A percentile compares a stretch with the other conserved stretches of the same genome.
Evolutionary conservation across 2,113 vertebrate genomes (phyloP).

Genomic region (Nyctibius bracteatus): DNA sequence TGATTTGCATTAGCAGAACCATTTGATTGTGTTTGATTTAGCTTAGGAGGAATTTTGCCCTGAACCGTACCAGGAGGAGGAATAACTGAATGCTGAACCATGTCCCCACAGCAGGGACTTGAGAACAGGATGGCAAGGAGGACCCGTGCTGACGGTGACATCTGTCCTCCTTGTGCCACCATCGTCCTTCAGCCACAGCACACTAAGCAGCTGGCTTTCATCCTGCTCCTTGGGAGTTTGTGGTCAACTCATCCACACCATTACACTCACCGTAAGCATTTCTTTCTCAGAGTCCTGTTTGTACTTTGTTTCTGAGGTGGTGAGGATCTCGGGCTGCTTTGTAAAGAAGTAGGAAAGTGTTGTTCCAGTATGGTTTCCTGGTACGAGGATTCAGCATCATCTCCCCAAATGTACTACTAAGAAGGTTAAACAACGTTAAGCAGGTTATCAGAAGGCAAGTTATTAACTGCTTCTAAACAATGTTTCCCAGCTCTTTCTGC

Average conservation of each 20-base stretch:
- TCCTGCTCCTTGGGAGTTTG: not conserved
- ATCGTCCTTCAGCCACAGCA: fast-evolving
- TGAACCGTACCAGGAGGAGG: not conserved
- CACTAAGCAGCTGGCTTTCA: not conserved
- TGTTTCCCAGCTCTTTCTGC: not conserved
- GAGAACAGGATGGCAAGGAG: not conserved
- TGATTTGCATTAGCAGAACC: not conserved
- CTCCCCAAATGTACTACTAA: conserved; percentile 13
- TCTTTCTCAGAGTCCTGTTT: not conserved
- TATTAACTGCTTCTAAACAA: conserved; percentile 22
- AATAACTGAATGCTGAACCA: not conserved
- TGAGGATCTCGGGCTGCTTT: not conserved
- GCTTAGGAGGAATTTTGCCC: not conserved
- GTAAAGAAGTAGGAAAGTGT: not conserved
- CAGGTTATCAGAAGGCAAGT: conserved; percentile 1
- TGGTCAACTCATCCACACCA: not conserved
- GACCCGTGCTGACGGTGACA: fast-evolving
- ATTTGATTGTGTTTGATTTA: not conserved
- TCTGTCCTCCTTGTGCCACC: not conserved
- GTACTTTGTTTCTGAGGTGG: not conserved
- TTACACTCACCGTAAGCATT: not conserved
- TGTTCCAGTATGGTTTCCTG: not conserved
- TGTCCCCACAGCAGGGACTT: not conserved
- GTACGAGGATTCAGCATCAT: not conserved
- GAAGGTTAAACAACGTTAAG: conserved; percentile 35